phyloP scores from a whole-genome alignment of 1,140 invertebrate species.

The Augochlora pura region DNA sequence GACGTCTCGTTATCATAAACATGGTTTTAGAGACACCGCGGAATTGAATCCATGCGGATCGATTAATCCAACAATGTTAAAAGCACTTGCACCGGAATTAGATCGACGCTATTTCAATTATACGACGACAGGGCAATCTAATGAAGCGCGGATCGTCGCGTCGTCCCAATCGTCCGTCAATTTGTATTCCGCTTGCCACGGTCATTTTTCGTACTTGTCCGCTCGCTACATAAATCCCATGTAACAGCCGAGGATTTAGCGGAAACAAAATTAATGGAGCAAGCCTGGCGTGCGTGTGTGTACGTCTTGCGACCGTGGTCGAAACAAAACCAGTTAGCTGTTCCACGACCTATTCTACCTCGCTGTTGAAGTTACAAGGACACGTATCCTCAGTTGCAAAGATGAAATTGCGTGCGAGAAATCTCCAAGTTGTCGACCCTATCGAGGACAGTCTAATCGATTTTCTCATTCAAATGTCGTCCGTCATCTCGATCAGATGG shows the following conservation, averaged over 20 bases:
- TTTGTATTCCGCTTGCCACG: not conserved
- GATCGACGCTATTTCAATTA: not conserved
- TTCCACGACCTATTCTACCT: not conserved
- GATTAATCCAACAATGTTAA: too few species aligned
- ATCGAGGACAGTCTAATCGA: not conserved
- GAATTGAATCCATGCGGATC: too few species aligned
- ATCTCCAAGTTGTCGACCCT: too few species aligned
- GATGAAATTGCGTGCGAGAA: not conserved
- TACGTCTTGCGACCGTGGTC: not conserved
- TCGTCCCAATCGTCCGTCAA: not conserved
- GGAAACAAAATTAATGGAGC: conserved; percentile 7
- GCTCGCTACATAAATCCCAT: not conserved
- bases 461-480: too few species aligned
- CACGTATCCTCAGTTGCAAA: not conserved
- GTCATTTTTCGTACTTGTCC: not conserved
- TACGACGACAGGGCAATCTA: not conserved
- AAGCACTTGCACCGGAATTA: not conserved
- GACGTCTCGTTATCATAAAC: not conserved
- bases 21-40: not conserved
- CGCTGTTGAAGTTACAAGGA: not conserved
- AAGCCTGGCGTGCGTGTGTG: not conserved
- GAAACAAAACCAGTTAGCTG: not conserved
- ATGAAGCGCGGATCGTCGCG: not conserved
- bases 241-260: not conserved
- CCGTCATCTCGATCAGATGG: too few species aligned